phyloP scores from a whole-genome alignment of 1,140 invertebrate species.

The Drosophila aff. region DNA sequence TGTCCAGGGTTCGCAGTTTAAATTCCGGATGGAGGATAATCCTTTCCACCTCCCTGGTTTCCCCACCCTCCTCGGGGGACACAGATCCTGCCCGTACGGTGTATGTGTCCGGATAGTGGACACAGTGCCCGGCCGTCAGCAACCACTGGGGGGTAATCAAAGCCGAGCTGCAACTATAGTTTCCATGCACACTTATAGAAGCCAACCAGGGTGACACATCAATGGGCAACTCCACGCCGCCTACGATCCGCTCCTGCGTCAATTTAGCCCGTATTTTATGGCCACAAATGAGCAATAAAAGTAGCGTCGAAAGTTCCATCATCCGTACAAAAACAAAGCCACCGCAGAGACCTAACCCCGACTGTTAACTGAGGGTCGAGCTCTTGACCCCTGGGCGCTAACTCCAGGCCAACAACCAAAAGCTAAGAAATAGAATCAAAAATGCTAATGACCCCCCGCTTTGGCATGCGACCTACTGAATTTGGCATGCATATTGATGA shows the following conservation, averaged over 20 bases:
- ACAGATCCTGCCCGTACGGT: constrained; percentile 48
- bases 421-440: neutral
- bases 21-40: constrained; percentile 42
- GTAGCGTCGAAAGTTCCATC: constrained; percentile 9
- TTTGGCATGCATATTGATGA: constrained; percentile 38
- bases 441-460: constrained; percentile 43
- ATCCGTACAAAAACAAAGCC: constrained; percentile 25
- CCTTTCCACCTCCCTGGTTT: constrained; percentile 11
- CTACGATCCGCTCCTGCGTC: constrained; percentile 30
- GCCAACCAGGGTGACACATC: constrained; percentile 33
- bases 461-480: constrained; percentile 22
- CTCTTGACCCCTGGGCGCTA: constrained; percentile 23
- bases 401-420: neutral
- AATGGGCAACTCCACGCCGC: constrained; percentile 45
- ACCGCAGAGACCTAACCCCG: constrained; percentile 17
- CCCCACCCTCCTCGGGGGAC: constrained; percentile 14
- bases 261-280: constrained; percentile 15
- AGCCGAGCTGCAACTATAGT: constrained; percentile 38
- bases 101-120: constrained; percentile 28
- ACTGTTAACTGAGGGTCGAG: constrained; percentile 18
- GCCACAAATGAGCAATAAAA: constrained; percentile 30
- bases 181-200: constrained; percentile 28
- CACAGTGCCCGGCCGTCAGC: constrained; percentile 56
- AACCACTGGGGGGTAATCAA: constrained; percentile 45
- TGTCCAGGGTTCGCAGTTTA: constrained; percentile 3